These are phyloP conservation scores for Metaphire vulgaris DNA, from an alignment of 1,140 invertebrate species.

Conservation along the genomic window DNA sequence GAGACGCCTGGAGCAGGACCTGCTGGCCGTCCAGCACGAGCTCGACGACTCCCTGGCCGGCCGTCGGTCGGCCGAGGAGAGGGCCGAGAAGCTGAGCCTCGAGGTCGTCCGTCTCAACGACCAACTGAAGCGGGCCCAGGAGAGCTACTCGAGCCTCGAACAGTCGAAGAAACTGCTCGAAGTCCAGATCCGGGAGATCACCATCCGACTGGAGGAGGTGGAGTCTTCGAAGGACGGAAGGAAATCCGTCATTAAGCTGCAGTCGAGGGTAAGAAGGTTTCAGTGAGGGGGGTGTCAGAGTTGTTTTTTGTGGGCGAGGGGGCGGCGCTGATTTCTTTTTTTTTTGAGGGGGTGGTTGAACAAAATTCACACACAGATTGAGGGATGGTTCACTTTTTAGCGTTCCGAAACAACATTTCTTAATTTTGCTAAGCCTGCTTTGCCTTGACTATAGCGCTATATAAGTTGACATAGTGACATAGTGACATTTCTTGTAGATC, in stretches of 20 bases:
- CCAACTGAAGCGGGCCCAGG: slow-evolving; percentile 50
- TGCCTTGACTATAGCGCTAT: too few relatives aligned
- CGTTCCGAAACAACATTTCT: too few relatives aligned
- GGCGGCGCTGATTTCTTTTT: neutral
- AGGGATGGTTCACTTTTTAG: too few relatives aligned
- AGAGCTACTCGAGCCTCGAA: slow-evolving; percentile 53
- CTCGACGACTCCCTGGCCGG: slow-evolving; percentile 85
- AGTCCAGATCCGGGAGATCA: slow-evolving; percentile 52
- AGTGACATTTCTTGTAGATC: too few relatives aligned
- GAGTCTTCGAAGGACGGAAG: slow-evolving; percentile 51
- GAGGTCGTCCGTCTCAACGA: slow-evolving; percentile 47
- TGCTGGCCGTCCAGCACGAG: slow-evolving; percentile 64
- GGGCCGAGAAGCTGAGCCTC: slow-evolving; percentile 41
- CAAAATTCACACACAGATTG: too few relatives aligned
- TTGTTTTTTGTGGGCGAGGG: neutral
- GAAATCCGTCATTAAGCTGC: slow-evolving; percentile 51
- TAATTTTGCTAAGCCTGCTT: neutral
- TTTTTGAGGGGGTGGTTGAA: neutral
- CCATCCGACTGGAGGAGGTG: slow-evolving; percentile 50
- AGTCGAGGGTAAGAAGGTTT: slow-evolving; percentile 42
- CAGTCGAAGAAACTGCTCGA: slow-evolving; percentile 50
- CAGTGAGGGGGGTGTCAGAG: neutral
- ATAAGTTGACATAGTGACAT: too few relatives aligned
- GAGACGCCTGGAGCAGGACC: slow-evolving; percentile 48
- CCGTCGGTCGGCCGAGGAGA: slow-evolving; percentile 47